Evolutionary conservation across 2,888 invertebrate species (phyloP), one percentile per base, ranked within the genome.

Genomic region (Pseudolycoriella hygida): DNA sequence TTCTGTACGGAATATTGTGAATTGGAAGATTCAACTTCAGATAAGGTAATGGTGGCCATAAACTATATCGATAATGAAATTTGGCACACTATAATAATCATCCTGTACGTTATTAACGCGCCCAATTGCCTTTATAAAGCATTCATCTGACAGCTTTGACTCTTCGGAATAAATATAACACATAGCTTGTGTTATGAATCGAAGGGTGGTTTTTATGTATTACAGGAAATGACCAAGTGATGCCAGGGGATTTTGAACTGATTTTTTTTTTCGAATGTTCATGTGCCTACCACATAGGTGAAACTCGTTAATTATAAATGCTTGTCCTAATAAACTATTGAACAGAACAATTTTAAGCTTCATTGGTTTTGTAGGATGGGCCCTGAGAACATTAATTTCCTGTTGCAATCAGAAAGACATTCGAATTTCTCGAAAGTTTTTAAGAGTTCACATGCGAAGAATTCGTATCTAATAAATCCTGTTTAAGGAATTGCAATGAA

Each of bases 21-120:
- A 41, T 25, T 41, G 30, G 30, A 41, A 41, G 41, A 41, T 41
- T 41, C 14, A 14, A 41, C 41, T 41, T 41, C 41, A 41, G 41
- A 41, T 41, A 41, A 41, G 41, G 41, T 41, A 41, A 41, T 41
- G 41, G n/a, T 41, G 15, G 41, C 20, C 41, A 41, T 41, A 41
- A 41, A 41, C 41, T 12, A 41, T 41, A 19, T 41, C 41, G 41
- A 41, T 41, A 41, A 41, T 41, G 41, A 41, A 41, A 41, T 41
- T 41, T 41, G 41, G 41, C 41, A 41, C 41, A 41, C 14, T 18
- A 40, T 40, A 40, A 40, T 40, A 40, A 39, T 39, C 14, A 40
- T 19, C 18, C 11, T 40, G 17, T 39, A 39, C 39, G 17, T 17
- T 39, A 39, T 39, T 17, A 17, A 17, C 14, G 17, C 39, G 14